Percentiles rank a stretch among this genome's conserved stretches.
phyloP scores from a whole-genome alignment of 2,113 vertebrate species.

The Phalacrocorax aristotelis region DNA sequence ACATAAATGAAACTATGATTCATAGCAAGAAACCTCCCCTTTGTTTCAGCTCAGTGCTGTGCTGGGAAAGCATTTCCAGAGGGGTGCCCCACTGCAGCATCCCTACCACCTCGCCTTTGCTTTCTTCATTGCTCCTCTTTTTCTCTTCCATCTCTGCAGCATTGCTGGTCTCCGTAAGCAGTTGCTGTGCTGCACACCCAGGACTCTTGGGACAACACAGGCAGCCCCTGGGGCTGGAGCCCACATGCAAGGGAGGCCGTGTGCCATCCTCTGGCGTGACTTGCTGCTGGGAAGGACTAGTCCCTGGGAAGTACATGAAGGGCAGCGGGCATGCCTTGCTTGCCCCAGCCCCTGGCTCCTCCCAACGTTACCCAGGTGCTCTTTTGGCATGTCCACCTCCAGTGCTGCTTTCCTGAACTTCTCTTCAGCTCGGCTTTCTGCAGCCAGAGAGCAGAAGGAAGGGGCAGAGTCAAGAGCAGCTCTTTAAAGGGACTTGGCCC shows the following conservation, averaged over 20 bases:
- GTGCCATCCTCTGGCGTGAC: background rate
- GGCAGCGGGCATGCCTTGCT: background rate
- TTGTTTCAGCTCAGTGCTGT: accelerated
- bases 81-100: background rate
- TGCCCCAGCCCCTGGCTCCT: background rate
- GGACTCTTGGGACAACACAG: background rate
- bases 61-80: background rate
- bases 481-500: background rate
- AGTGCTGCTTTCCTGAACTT: slow-evolving; percentile 52
- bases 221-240: background rate
- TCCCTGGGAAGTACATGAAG: background rate
- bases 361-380: slow-evolving; percentile 70
- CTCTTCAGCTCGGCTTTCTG: slow-evolving; percentile 66
- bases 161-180: background rate
- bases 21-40: background rate
- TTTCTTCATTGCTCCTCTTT: background rate
- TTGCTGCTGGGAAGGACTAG: background rate
- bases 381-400: slow-evolving; percentile 71
- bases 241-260: background rate
- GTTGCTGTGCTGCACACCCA: background rate
- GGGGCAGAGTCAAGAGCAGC: background rate
- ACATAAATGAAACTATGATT: background rate
- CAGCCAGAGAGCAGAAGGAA: background rate
- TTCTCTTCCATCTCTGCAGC: background rate
- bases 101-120: background rate